Base-by-base conservation (phyloP, 2,113 vertebrate genomes). In the Notechis scutatus region DNA sequence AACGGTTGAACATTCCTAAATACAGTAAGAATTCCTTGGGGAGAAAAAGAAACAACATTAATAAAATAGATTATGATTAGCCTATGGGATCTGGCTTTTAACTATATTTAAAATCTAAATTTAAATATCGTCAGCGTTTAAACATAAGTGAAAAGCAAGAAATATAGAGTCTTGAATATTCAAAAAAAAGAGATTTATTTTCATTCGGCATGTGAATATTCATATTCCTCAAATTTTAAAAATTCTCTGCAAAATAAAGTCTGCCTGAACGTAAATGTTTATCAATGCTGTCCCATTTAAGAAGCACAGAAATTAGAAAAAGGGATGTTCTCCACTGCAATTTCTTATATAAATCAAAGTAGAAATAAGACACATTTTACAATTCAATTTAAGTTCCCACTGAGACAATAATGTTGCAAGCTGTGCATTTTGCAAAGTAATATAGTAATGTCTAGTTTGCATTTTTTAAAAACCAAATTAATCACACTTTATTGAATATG, bases 391-490 rank as follows among this genome's bases (percentile, higher is more conserved):
- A 98, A 98, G 98, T 97, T 98, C 98, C 98, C 98, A 98, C 98
- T 97, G 98, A 98, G 98, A 98, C 98, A 98, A 97, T 98, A 98
- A 98, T 98, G 97, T 98, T 98, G 98, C 98, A 98, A 98, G 98
- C 98, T 98, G 98, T 98, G 98, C 98, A 97, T 98, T 98, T 98
- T 98, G 95, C 97, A 97, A 97, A 98, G 97, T 98, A 98, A 98
- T 98, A 97, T 97, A 98, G 98, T 98, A 98, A 98, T 98, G 98
- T 98, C 98, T 98, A 98, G 97, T 98, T 98, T 98, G 98, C 98
- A 98, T 98, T 98, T 98, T 98, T 98, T 97, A 98, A 98, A 98
- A 98, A 98, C 97, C 97, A 98, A 98, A 98, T 98, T 98, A 98
- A 98, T 98, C 98, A 98, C 97, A 98, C 97, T 98, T 98, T 98